These are phyloP conservation scores for Cryptocephalus primarius DNA, from an alignment of 2,888 invertebrate species.

Conservation along the genomic window DNA sequence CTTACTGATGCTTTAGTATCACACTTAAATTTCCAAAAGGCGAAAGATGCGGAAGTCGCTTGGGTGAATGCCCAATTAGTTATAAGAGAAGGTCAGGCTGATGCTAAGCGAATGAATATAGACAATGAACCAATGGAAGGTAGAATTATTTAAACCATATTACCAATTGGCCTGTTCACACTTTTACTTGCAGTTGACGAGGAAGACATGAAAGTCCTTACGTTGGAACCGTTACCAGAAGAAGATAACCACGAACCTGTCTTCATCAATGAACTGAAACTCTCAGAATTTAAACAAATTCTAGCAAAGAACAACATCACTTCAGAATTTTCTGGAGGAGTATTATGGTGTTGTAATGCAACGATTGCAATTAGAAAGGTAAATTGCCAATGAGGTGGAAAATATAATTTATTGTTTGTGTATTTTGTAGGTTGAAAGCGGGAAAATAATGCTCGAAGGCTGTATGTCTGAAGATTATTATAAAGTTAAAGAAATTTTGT, in stretches of 20 bases:
- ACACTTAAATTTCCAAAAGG: conserved; percentile 72
- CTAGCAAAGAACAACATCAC: conserved; percentile 62
- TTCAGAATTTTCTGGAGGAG: conserved; percentile 85
- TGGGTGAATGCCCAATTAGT: conserved; percentile 82
- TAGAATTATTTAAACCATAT: conserved; percentile 11
- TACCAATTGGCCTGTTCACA: not conserved
- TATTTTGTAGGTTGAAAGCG: conserved; percentile 73
- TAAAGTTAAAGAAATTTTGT: conserved; percentile 81
- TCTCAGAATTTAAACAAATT: conserved; percentile 82
- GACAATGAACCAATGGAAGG: conserved; percentile 39
- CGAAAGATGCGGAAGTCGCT: conserved; percentile 86
- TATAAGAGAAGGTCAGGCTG: conserved; percentile 49
- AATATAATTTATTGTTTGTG: not conserved
- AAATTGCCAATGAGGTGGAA: conserved; percentile 20
- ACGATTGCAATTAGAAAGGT: conserved; percentile 81
- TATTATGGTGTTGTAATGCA: conserved; percentile 87
- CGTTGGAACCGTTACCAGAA: conserved; percentile 53
- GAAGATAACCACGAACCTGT: conserved; percentile 67
- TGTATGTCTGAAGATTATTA: conserved; percentile 91
- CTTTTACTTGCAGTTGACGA: conserved; percentile 33
- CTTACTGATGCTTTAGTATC: conserved; percentile 86
- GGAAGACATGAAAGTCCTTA: conserved; percentile 50
- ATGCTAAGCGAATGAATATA: conserved; percentile 38
- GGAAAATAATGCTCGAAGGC: conserved; percentile 88
- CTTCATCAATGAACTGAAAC: conserved; percentile 85